These are phyloP conservation scores for Tringa solitaria DNA, from an alignment of 2,113 vertebrate genomes.

Conservation along the genomic window DNA sequence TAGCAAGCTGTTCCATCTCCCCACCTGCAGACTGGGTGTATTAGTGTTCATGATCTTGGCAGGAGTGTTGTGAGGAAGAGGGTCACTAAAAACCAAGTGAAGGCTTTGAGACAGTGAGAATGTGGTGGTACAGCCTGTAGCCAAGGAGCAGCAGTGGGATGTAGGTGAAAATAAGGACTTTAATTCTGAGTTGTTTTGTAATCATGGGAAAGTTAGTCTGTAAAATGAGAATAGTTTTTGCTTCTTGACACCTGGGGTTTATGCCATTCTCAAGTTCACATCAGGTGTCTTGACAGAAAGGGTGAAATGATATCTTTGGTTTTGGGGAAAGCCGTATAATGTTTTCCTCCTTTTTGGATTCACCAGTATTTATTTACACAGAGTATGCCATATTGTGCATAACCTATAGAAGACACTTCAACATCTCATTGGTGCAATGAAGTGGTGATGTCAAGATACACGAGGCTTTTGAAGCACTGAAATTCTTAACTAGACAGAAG, in stretches of 20 bases:
- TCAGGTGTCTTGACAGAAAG: background rate
- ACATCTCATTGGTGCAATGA: background rate
- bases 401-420: background rate
- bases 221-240: background rate
- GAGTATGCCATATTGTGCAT: background rate
- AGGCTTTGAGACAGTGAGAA: background rate
- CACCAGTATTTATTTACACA: background rate
- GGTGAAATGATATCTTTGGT: background rate
- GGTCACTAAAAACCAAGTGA: fast-evolving
- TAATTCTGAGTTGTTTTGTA: background rate
- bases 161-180: background rate
- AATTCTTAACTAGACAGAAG: background rate
- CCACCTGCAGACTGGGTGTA: background rate
- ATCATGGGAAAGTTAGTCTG: background rate
- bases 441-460: background rate
- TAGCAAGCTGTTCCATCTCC: background rate
- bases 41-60: background rate
- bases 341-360: background rate
- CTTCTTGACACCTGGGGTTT: background rate
- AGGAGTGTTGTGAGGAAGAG: background rate
- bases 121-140: background rate
- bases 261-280: background rate
- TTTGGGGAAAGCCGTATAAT: background rate
- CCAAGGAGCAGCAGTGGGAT: background rate
- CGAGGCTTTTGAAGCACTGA: background rate